Evolutionary conservation across 2,888 invertebrate genomes (phyloP), one percentile per base, ranked within the genome.

Genomic region (Andrena trimmerana): DNA sequence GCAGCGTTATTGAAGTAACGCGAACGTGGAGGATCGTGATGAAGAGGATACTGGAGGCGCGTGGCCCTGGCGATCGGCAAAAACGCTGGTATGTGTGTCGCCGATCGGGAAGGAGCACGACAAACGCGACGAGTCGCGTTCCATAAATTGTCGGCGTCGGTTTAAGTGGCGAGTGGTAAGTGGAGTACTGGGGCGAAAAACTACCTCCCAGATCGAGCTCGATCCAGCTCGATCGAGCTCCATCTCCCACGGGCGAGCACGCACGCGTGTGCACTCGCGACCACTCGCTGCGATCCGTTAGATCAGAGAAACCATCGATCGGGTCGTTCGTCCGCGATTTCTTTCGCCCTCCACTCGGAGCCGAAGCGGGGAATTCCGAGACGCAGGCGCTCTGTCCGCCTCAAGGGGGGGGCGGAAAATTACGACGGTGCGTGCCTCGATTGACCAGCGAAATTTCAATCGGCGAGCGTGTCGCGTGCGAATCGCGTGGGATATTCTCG

Each of bases 181-280:
- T 93, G 90, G 93, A 93, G 91, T 92, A 93, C 92, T 93, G 90
- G 93, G 91, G 90, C 93, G 91, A 93, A 93, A 93, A 93, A 93
- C 90, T 90, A 90, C 91, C 91, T 92, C 90, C 91, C 90, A 88
- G 89, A 88, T 89, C 81, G 42, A 42, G 42, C 42, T 42, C 42
- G 42, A 42, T 42, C 42, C 42, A 42, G 16, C 42, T 42, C 42
- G 42, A 42, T 42, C 42, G 42, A 42, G 89, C 81, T 70, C 83
- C 79, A 87, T 87, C 82, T 86, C 81, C 70, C 82, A 67, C 73
- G 70, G 72, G 74, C 77, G 42, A 33, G 68, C 68, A 27, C 57
- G 27, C 54, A 65, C 73, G 67, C 67, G 60, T 36, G 78, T 72
- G 60, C 73, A 52, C 75, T 75, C 57, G 69, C 50, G 42, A 36